phyloP scores from a whole-genome alignment of 2,797 vertebrate genomes.

The Hydrophis major region DNA sequence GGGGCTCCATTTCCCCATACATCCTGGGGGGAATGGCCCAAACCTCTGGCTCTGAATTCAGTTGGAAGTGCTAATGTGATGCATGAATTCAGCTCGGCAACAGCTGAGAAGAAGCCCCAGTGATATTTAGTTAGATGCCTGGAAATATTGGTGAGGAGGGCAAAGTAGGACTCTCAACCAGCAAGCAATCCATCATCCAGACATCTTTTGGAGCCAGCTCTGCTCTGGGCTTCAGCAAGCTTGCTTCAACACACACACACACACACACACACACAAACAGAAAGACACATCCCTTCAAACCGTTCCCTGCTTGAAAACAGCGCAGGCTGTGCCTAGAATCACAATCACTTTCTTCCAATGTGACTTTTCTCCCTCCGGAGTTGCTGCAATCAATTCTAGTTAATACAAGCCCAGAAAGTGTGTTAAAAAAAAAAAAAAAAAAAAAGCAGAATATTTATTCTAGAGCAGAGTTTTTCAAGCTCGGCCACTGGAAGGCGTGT shows the following conservation, averaged over 20 bases:
- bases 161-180: background rate
- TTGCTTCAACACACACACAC: background rate
- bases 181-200: background rate
- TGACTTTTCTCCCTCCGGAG: background rate
- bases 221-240: background rate
- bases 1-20: background rate
- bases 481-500: background rate
- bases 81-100: no score
- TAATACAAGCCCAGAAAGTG: background rate
- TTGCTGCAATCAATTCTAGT: background rate
- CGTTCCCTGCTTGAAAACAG: background rate
- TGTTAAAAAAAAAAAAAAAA: no score
- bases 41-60: background rate
- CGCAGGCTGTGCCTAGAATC: background rate
- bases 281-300: background rate
- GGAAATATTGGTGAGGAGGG: background rate
- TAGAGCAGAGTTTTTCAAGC: background rate
- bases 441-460: background rate
- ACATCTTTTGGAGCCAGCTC: no score
- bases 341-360: background rate
- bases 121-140: background rate
- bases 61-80: background rate
- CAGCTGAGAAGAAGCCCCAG: background rate
- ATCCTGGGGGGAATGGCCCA: background rate
- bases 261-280: background rate